phyloP scores from a whole-genome alignment of 2,113 vertebrate genomes.

The Pygoscelis adeliae region DNA sequence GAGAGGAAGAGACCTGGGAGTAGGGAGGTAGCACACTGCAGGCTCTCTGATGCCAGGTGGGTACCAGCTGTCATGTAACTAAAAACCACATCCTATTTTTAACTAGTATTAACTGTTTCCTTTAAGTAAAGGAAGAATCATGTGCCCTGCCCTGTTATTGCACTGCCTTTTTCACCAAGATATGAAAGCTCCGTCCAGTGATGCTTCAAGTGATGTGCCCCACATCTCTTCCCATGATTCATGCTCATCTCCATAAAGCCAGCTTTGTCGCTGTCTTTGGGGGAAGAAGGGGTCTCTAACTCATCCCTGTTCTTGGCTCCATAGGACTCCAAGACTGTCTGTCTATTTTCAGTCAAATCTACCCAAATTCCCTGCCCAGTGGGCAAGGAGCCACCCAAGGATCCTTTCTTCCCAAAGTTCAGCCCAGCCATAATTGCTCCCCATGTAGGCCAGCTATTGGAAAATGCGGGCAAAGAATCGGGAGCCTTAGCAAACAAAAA shows the following conservation, averaged over 20 bases:
- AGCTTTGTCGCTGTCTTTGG: background rate
- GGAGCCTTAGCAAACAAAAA: background rate
- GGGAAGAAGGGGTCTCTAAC: background rate
- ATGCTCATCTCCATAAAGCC: background rate
- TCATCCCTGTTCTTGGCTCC: background rate
- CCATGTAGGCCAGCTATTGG: background rate
- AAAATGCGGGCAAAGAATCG: background rate
- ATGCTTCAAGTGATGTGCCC: background rate
- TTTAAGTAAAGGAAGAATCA: background rate
- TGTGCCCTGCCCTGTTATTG: background rate
- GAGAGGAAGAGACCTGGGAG: background rate
- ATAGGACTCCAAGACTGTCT: background rate
- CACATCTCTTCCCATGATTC: background rate
- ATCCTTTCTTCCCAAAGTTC: background rate
- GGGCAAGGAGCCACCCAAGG: background rate
- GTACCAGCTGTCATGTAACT: background rate
- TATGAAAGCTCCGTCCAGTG: background rate
- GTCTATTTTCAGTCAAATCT: slow-evolving; percentile 1
- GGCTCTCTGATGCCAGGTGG: background rate
- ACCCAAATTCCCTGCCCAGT: background rate
- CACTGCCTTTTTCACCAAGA: background rate
- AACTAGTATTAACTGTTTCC: background rate
- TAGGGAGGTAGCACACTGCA: background rate
- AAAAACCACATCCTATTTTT: background rate
- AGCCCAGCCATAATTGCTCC: background rate